These are phyloP conservation scores for Patella vulgata DNA, from an alignment of 1,140 invertebrate species.

Conservation along the genomic window DNA sequence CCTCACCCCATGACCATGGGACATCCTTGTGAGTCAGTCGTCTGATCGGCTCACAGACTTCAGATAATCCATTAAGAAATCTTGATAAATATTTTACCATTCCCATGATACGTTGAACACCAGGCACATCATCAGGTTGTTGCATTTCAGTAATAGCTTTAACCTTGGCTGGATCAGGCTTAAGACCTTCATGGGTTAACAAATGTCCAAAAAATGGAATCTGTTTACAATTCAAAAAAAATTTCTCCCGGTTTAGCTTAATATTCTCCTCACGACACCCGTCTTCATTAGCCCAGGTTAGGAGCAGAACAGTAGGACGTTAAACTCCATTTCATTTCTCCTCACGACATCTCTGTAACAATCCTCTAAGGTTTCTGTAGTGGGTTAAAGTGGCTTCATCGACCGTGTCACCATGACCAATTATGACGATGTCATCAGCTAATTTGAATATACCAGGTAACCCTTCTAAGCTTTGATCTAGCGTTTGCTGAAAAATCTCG, in stretches of 20 bases:
- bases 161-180: slow-evolving; percentile 25
- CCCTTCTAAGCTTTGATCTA: not conserved
- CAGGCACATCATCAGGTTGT: slow-evolving; percentile 14
- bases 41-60: slow-evolving; percentile 37
- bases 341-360: slow-evolving; percentile 26
- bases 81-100: slow-evolving; percentile 60
- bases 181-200: slow-evolving; percentile 19
- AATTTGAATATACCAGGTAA: slow-evolving; percentile 4
- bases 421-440: slow-evolving; percentile 51
- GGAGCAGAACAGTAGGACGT: no score
- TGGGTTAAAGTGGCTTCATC: slow-evolving; percentile 14
- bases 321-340: no score
- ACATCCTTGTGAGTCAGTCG: slow-evolving; percentile 24
- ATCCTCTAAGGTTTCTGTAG: slow-evolving; percentile 22
- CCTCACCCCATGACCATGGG: slow-evolving; percentile 19
- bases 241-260: slow-evolving; percentile 26
- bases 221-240: slow-evolving; percentile 13
- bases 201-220: slow-evolving; percentile 29
- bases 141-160: slow-evolving; percentile 18
- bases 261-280: slow-evolving; percentile 6
- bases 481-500: slow-evolving; percentile 18
- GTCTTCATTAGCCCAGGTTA: no score
- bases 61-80: slow-evolving; percentile 59
- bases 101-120: slow-evolving; percentile 42
- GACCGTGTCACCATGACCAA: slow-evolving; percentile 25